A percentile compares a stretch with the other conserved stretches of the same genome.
phyloP scores from a whole-genome alignment of 2,113 vertebrate genomes.

The Phyllopteryx taeniolatus region DNA sequence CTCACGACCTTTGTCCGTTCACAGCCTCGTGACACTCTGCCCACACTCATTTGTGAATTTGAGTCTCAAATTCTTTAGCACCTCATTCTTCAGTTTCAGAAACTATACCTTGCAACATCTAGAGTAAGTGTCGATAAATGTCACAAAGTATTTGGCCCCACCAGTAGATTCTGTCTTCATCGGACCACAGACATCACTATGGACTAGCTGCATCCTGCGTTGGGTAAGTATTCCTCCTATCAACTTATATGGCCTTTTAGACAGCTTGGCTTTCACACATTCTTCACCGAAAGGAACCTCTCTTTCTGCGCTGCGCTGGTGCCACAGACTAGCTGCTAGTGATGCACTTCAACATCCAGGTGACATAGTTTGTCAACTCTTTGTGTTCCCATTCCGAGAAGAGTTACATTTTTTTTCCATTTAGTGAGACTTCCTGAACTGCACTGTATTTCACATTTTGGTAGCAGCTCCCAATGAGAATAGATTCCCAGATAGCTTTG shows the following conservation, averaged over 20 bases:
- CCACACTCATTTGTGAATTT: constrained; percentile 4
- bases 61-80: constrained; percentile 13
- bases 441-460: constrained; percentile 30
- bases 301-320: constrained; percentile 17
- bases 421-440: constrained; percentile 29
- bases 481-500: constrained; percentile 22
- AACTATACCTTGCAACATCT: constrained; percentile 12
- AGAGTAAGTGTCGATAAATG: constrained; percentile 18
- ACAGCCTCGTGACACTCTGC: neutral
- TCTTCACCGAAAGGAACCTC: constrained; percentile 18
- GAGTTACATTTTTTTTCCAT: constrained; percentile 5
- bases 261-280: constrained; percentile 16
- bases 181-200: constrained; percentile 26
- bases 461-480: constrained; percentile 45
- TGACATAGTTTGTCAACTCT: no score
- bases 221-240: neutral
- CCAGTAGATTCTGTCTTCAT: constrained; percentile 32
- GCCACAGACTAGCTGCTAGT: constrained; percentile 23
- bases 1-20: neutral
- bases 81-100: constrained; percentile 12
- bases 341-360: constrained; percentile 6
- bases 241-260: constrained; percentile 2
- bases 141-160: constrained; percentile 23
- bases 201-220: constrained; percentile 8
- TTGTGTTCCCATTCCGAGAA: no score